A percentile compares a stretch with the other conserved stretches of the same genome.
These are phyloP conservation scores for Rhadinocentrus ornatus DNA, from an alignment of 2,797 vertebrate species.

Conservation along the genomic window DNA sequence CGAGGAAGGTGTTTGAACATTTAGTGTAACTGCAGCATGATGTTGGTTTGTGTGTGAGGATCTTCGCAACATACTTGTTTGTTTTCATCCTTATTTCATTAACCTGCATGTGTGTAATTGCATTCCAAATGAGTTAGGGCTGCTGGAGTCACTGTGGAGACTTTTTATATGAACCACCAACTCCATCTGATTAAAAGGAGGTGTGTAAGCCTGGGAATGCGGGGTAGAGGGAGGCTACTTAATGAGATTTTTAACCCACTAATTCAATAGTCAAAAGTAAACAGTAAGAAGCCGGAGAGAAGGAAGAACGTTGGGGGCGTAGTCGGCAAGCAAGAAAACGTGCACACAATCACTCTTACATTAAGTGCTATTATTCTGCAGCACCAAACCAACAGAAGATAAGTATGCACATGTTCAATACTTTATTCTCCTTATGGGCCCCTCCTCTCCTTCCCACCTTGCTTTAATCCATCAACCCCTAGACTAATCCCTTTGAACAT, in stretches of 20 bases:
- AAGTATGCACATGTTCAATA: conserved; percentile 63
- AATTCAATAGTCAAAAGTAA: conserved; percentile 81
- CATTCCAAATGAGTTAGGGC: conserved; percentile 73
- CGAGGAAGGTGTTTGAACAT: conserved; percentile 35
- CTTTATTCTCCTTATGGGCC: conserved; percentile 44
- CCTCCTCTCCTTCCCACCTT: conserved; percentile 66
- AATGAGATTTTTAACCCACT: conserved; percentile 80
- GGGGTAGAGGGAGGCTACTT: conserved; percentile 60
- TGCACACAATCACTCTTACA: conserved; percentile 70
- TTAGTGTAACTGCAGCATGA: conserved; percentile 28
- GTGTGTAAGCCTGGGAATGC: conserved; percentile 54
- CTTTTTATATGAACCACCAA: conserved; percentile 70
- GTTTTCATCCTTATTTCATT: conserved; percentile 78
- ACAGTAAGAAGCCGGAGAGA: conserved; percentile 62
- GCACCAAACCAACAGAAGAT: conserved; percentile 64
- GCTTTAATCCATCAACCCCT: conserved; percentile 81
- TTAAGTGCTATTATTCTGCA: conserved; percentile 67
- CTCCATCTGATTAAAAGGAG: conserved; percentile 75
- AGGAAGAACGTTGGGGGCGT: conserved; percentile 50
- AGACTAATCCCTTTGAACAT: conserved; percentile 81
- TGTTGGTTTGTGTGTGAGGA: conserved; percentile 29
- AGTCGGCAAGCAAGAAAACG: conserved; percentile 49
- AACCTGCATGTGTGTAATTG: conserved; percentile 80
- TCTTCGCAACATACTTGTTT: conserved; percentile 36
- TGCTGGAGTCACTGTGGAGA: conserved; percentile 62